phyloP scores from a whole-genome alignment of 1,140 invertebrate genomes.

The Bombyx mandarina region DNA sequence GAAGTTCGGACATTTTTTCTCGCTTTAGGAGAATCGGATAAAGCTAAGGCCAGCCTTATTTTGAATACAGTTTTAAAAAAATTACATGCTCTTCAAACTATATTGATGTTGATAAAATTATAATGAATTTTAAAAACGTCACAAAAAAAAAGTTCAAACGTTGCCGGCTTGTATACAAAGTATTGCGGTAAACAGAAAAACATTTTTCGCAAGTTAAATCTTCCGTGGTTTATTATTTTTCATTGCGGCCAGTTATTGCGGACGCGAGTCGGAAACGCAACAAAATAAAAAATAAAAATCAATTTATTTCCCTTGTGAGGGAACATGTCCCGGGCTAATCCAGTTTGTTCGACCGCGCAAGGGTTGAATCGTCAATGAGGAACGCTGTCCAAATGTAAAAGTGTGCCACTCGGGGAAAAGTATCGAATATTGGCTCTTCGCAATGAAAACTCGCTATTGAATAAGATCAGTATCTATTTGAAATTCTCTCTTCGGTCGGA shows the following conservation, averaged over 20 bases:
- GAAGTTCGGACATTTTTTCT: conserved; percentile 21
- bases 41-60: background rate
- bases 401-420: conserved; percentile 33
- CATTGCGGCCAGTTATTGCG: conserved; percentile 44
- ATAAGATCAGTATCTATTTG: conserved; percentile 33
- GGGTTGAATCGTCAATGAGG: conserved; percentile 65
- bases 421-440: conserved; percentile 37
- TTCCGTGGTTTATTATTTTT: conserved; percentile 44
- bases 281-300: conserved; percentile 40
- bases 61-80: too few species aligned
- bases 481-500: conserved; percentile 18
- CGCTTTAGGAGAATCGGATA: conserved; percentile 11
- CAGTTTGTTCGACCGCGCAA: conserved; percentile 64
- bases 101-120: background rate
- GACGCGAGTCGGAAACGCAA: conserved; percentile 35
- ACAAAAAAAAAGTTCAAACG: background rate
- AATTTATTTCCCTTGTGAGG: conserved; percentile 54
- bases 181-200: background rate
- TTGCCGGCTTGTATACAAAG: background rate
- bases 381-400: conserved; percentile 53
- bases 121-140: background rate
- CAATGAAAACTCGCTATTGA: conserved; percentile 32
- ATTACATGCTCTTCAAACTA: background rate
- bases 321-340: conserved; percentile 61
- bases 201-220: conserved; percentile 24